A percentile compares a stretch with the other conserved stretches of the same genome.
Conservation (phyloP, 2,797 vertebrate genomes). For the Manis javanica region DNA sequence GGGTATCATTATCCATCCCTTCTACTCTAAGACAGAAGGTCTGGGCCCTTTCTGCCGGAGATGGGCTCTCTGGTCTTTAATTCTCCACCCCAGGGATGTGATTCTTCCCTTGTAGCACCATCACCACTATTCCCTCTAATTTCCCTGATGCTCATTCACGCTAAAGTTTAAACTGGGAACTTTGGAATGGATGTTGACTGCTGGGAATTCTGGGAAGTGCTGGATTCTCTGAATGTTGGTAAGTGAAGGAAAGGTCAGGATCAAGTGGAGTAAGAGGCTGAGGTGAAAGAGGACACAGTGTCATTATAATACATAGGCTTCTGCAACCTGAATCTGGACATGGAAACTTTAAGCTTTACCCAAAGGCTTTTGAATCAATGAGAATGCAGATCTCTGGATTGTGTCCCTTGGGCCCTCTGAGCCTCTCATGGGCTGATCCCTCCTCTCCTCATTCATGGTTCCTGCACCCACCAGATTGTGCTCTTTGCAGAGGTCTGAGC, state of each 20-base stretch:
- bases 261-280: not conserved
- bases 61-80: not conserved
- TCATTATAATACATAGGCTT: not conserved
- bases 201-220: not conserved
- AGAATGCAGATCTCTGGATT: not conserved
- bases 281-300: not conserved
- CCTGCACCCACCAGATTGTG: not conserved
- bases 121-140: not conserved
- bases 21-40: not conserved
- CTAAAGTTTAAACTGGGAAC: not conserved
- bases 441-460: not conserved
- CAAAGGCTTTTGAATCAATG: not conserved
- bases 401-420: not conserved
- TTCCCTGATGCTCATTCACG: not conserved
- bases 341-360: not conserved
- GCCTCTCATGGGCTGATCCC: not conserved
- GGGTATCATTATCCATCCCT: not conserved
- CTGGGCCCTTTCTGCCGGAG: not conserved
- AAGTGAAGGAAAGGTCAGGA: not conserved
- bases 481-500: not conserved
- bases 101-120: not conserved
- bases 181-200: not conserved
- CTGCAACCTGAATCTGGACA: not conserved
- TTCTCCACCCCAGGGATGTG: not conserved
- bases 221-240: not conserved